phyloP scores from a whole-genome alignment of 2,888 invertebrate species.

The Rambutsinella grinnellia region DNA sequence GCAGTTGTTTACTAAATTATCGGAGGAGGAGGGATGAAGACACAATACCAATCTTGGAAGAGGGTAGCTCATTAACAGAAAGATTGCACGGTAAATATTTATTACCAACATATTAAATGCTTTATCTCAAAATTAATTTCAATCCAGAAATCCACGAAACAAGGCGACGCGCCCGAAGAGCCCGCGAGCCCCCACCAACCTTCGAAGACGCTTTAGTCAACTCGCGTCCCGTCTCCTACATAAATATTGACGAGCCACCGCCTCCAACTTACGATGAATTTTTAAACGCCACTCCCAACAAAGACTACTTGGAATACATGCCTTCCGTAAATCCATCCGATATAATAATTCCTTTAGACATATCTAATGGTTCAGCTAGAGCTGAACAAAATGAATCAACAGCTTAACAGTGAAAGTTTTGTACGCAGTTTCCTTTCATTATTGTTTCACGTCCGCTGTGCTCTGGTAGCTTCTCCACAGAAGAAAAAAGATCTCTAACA shows the following conservation, averaged over 20 bases:
- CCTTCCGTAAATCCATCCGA: slow-evolving; percentile 33
- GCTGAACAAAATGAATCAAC: too few species aligned
- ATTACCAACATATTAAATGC: not conserved
- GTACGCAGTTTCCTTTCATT: too few species aligned
- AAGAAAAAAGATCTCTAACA: too few species aligned
- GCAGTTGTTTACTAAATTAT: slow-evolving; percentile 24
- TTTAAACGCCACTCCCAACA: not conserved
- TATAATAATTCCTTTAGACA: slow-evolving; percentile 12
- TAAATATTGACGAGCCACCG: slow-evolving; percentile 51
- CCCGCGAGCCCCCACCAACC: slow-evolving; percentile 46
- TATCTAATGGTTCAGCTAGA: not conserved
- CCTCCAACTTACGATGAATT: slow-evolving; percentile 49
- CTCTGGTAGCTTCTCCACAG: too few species aligned
- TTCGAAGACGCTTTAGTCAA: slow-evolving; percentile 40
- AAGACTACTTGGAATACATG: not conserved
- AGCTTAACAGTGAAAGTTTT: not conserved
- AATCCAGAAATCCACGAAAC: slow-evolving; percentile 34
- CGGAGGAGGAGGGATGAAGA: slow-evolving; percentile 16
- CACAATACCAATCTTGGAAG: slow-evolving; percentile 28
- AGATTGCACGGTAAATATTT: slow-evolving; percentile 24
- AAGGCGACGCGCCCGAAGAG: slow-evolving; percentile 18
- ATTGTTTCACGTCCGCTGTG: too few species aligned
- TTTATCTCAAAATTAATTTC: not conserved
- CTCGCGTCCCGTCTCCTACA: slow-evolving; percentile 50
- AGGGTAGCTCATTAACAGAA: slow-evolving; percentile 2